phyloP scores from a whole-genome alignment of 2,888 invertebrate genomes.

The Ypsolopha scabrella region DNA sequence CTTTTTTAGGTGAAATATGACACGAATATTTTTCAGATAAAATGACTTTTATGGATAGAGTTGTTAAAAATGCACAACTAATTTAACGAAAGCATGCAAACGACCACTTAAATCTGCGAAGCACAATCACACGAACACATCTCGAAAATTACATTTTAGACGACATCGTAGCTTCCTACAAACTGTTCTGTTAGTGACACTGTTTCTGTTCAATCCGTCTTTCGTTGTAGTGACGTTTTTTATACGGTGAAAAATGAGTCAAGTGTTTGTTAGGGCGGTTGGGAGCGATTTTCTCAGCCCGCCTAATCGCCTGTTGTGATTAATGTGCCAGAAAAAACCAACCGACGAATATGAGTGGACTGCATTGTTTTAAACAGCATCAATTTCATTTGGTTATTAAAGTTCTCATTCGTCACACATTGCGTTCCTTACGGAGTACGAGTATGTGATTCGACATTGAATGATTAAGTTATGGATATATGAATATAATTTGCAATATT shows the following conservation, averaged over 20 bases:
- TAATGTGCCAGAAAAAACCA: slow-evolving; percentile 6
- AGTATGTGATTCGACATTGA: no score
- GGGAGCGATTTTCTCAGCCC: not conserved
- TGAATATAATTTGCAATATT: no score
- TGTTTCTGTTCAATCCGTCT: not conserved
- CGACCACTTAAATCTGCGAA: not conserved
- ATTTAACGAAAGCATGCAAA: not conserved
- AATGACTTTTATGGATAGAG: not conserved
- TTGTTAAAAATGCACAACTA: not conserved
- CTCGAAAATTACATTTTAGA: not conserved
- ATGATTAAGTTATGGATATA: no score
- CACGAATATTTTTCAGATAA: not conserved
- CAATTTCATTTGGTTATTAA: slow-evolving; percentile 12
- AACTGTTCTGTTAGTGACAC: not conserved
- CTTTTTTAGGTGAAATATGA: not conserved
- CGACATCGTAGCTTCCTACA: not conserved
- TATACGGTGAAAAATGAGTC: slow-evolving; percentile 2
- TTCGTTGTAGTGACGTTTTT: slow-evolving; percentile 2
- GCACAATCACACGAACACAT: not conserved
- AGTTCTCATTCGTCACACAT: no score
- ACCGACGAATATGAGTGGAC: slow-evolving; percentile 13
- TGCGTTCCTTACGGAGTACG: no score
- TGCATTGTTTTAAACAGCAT: slow-evolving; percentile 32
- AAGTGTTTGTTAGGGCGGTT: not conserved
- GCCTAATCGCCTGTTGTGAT: slow-evolving; percentile 3